Evolutionary conservation across 2,888 invertebrate genomes (phyloP).

Genomic region (Pharmacophagus antenor): DNA sequence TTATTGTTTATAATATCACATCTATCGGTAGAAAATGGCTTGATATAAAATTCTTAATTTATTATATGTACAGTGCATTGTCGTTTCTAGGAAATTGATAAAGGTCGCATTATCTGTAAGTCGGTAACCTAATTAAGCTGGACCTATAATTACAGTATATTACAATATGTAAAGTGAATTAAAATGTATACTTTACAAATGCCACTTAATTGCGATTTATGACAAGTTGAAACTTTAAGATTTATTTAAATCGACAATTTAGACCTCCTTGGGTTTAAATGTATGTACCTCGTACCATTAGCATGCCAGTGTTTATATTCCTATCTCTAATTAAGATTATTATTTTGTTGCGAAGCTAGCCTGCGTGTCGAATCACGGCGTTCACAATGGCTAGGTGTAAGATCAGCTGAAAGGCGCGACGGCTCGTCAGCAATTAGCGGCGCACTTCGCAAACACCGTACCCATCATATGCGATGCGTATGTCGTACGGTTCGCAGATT

Average conservation of each 20-base stretch:
- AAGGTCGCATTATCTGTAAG: neutral
- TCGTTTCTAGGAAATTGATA: neutral
- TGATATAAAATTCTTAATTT: neutral
- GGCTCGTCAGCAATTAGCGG: constrained; percentile 67
- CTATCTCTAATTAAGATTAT: constrained; percentile 26
- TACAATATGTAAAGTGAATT: no score
- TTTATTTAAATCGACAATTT: neutral
- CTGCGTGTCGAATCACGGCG: constrained; percentile 31
- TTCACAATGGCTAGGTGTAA: constrained; percentile 41
- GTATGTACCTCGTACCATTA: neutral
- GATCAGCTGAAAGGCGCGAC: constrained; percentile 54
- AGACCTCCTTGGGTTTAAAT: neutral
- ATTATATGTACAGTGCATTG: neutral
- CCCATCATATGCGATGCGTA: constrained; percentile 35
- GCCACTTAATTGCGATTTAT: neutral
- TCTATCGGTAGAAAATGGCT: neutral
- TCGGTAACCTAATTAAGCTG: neutral
- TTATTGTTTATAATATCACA: neutral
- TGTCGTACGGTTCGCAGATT: constrained; percentile 14
- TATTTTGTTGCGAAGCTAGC: constrained; percentile 20
- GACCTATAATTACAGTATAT: no score
- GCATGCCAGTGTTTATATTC: constrained; percentile 1
- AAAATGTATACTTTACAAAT: neutral
- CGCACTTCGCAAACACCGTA: constrained; percentile 61
- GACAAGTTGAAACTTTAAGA: neutral